Evolutionary conservation across 1,140 invertebrate species (phyloP).

Genomic region (Pachyrhynchus sulphureomaculatus): DNA sequence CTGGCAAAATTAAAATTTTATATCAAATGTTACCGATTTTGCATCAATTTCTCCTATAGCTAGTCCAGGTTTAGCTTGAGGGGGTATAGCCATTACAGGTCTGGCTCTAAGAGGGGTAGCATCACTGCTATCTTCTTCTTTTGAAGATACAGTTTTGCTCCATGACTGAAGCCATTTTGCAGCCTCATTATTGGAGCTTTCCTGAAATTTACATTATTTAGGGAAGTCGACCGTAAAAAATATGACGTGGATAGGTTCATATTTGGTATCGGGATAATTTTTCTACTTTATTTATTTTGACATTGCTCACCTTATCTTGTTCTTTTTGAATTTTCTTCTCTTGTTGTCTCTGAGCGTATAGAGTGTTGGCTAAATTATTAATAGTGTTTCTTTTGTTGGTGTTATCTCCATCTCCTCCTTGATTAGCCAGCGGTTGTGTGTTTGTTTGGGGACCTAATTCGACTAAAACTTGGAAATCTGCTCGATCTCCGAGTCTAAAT

Average conservation of each 20-base stretch:
- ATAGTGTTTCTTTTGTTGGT: constrained; percentile 42
- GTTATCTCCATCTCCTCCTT: constrained; percentile 28
- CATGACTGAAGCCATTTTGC: constrained; percentile 42
- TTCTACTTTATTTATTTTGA: too few relatives aligned
- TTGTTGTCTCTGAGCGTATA: constrained; percentile 46
- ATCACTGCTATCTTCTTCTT: not conserved
- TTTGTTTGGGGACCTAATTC: constrained; percentile 75
- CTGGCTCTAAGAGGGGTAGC: too few relatives aligned
- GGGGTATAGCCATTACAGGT: not conserved
- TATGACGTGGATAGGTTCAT: not conserved
- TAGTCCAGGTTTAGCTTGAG: constrained; percentile 36
- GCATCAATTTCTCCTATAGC: constrained; percentile 50
- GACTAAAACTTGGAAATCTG: constrained; percentile 74
- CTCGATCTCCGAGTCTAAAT: constrained; percentile 75
- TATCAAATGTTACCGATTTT: constrained; percentile 47
- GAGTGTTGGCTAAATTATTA: constrained; percentile 37
- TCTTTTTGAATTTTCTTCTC: constrained; percentile 33
- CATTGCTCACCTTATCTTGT: constrained; percentile 11
- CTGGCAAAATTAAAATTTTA: too few relatives aligned
- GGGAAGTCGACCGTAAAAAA: not conserved
- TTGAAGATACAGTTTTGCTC: constrained; percentile 34
- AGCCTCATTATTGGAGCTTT: constrained; percentile 27
- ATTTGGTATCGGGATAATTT: not conserved
- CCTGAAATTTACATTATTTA: too few relatives aligned
- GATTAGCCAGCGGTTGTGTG: constrained; percentile 62